These are phyloP conservation scores for Camponotus vicinus DNA, from an alignment of 1,140 invertebrate genomes.

Conservation along the genomic window DNA sequence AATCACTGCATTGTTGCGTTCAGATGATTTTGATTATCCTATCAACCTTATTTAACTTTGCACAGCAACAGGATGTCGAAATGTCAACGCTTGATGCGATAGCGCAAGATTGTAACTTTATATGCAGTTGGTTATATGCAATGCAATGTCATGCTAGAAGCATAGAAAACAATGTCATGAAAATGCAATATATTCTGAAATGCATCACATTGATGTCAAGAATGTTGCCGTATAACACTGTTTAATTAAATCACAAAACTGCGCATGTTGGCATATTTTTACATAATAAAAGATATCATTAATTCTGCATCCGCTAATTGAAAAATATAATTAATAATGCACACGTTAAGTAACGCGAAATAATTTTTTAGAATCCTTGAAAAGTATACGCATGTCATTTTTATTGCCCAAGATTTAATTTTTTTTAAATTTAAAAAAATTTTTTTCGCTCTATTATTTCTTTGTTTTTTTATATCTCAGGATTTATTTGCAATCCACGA, in stretches of 20 bases:
- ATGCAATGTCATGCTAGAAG: not conserved
- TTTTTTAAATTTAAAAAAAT: not conserved
- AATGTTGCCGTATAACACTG: not conserved
- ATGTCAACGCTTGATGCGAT: constrained; percentile 6
- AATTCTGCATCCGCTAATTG: constrained; percentile 9
- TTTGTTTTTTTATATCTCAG: not conserved
- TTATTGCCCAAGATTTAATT: not conserved
- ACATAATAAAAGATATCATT: constrained; percentile 3
- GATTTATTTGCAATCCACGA: constrained; percentile 9
- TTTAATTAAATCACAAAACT: constrained; percentile 13
- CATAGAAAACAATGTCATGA: constrained; percentile 32
- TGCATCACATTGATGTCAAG: constrained; percentile 22
- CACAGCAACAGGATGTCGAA: not conserved
- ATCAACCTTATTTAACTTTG: not conserved
- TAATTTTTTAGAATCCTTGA: not conserved
- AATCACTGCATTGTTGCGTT: not conserved
- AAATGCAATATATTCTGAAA: constrained; percentile 28
- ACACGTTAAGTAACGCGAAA: not conserved
- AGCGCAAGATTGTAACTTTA: constrained; percentile 16
- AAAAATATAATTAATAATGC: constrained; percentile 8
- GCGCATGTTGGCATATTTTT: constrained; percentile 3
- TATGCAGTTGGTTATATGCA: not conserved
- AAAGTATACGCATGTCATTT: not conserved
- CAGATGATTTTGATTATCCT: constrained; percentile 19
- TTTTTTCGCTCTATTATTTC: not conserved